phyloP scores from a whole-genome alignment of 1,140 invertebrate species.

The Copidosoma floridanum region DNA sequence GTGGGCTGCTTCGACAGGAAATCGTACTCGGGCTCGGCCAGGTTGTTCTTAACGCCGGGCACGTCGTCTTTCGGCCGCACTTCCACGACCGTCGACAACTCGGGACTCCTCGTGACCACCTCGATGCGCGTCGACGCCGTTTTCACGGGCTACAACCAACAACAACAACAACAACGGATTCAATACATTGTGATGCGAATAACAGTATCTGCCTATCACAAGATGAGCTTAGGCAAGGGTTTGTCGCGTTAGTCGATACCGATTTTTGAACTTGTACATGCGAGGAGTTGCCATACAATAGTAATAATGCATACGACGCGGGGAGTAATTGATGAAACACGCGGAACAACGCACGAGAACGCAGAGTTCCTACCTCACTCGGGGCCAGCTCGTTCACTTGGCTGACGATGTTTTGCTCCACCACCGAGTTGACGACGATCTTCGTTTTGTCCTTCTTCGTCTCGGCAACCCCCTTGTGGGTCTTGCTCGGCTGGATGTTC shows the following conservation, averaged over 20 bases:
- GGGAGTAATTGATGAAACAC: too few species aligned
- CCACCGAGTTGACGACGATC: constrained; percentile 46
- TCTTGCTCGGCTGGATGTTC: constrained; percentile 54
- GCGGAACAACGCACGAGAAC: too few species aligned
- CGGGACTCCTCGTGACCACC: constrained; percentile 36
- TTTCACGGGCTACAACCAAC: constrained; percentile 1
- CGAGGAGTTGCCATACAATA: too few species aligned
- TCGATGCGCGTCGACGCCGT: constrained; percentile 23
- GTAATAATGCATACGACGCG: too few species aligned
- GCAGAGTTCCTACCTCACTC: too few species aligned
- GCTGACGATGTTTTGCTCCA: constrained; percentile 37
- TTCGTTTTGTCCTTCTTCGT: constrained; percentile 50
- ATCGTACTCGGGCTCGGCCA: constrained; percentile 78
- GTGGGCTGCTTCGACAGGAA: constrained; percentile 78
- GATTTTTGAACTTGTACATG: too few species aligned
- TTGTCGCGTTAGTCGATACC: too few species aligned
- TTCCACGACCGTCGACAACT: constrained; percentile 41
- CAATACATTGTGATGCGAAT: too few species aligned
- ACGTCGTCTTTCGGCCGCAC: constrained; percentile 42
- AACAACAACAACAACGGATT: too few species aligned
- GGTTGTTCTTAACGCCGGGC: constrained; percentile 64
- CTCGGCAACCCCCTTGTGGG: constrained; percentile 34
- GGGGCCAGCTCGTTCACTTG: background rate
- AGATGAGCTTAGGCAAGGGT: too few species aligned
- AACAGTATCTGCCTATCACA: too few species aligned